A percentile compares a stretch with the other conserved stretches of the same genome.
These are phyloP conservation scores for Galaxea fascicularis DNA, from an alignment of 92 coral and sea anemone species.

Conservation along the genomic window DNA sequence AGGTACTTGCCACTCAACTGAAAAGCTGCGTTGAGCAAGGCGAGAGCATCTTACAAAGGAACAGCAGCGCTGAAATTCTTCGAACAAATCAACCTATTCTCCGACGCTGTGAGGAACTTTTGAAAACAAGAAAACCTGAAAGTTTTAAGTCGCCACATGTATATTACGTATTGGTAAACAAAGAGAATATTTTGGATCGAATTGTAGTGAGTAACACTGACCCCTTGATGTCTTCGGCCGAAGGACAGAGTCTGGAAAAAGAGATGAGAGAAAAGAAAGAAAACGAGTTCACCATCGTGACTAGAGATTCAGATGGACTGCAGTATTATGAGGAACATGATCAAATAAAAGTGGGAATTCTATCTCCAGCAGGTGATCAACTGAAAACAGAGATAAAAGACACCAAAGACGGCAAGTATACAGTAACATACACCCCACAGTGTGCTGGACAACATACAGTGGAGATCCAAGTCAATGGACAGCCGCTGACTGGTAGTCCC, in stretches of 20 bases:
- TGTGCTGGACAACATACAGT: slow-evolving; percentile 46
- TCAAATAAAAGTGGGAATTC: slow-evolving; percentile 48
- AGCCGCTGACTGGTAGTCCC: slow-evolving; percentile 45
- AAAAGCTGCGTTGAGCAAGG: neutral
- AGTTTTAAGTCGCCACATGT: too few species aligned
- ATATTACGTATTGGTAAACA: neutral
- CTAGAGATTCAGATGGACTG: slow-evolving; percentile 57
- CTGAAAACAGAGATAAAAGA: slow-evolving; percentile 45
- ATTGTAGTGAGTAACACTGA: neutral
- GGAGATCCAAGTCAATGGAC: slow-evolving; percentile 35
- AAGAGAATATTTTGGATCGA: neutral
- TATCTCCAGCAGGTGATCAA: slow-evolving; percentile 34
- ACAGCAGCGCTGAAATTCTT: too few species aligned
- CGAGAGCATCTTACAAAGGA: neutral
- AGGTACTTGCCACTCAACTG: slow-evolving; percentile 1
- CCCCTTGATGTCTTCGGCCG: neutral
- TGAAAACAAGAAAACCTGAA: neutral
- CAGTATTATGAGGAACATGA: slow-evolving; percentile 66
- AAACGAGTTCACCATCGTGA: slow-evolving; percentile 41
- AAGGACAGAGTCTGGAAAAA: neutral
- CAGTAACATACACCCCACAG: slow-evolving; percentile 50
- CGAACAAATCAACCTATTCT: too few species aligned
- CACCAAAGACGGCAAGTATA: slow-evolving; percentile 61
- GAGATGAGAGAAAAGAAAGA: neutral
- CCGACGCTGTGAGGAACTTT: neutral